phyloP scores from a whole-genome alignment of 1,140 invertebrate genomes.

The Ips nitidus region DNA sequence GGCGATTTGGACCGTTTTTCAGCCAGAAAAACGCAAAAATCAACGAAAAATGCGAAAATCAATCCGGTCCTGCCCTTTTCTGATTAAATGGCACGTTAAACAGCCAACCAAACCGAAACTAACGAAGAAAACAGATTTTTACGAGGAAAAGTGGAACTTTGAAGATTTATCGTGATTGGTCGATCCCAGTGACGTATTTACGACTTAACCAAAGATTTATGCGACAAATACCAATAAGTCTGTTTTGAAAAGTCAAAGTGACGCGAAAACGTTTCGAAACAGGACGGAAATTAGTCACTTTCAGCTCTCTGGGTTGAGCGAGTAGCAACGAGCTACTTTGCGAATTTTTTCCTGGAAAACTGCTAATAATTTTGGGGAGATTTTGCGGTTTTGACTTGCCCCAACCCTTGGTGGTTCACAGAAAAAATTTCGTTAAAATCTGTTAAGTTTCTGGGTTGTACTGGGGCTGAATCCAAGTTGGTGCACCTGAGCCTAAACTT shows the following conservation, averaged over 20 bases:
- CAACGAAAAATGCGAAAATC: neutral
- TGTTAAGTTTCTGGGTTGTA: too few relatives aligned
- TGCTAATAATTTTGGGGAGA: too few relatives aligned
- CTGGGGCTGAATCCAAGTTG: too few relatives aligned
- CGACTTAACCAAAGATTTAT: slow-evolving; percentile 11
- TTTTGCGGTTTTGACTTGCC: too few relatives aligned
- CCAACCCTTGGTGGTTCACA: too few relatives aligned
- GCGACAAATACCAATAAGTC: slow-evolving; percentile 8
- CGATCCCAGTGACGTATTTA: neutral
- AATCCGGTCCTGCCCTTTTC: neutral
- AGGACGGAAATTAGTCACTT: neutral
- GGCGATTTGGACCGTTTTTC: neutral
- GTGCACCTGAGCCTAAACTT: neutral
- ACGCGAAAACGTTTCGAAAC: neutral
- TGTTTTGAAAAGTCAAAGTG: slow-evolving; percentile 2
- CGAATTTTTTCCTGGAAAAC: too few relatives aligned
- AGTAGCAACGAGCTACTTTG: too few relatives aligned
- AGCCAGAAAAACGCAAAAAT: neutral
- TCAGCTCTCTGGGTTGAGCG: too few relatives aligned
- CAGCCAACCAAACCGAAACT: slow-evolving; percentile 5
- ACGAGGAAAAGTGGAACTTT: slow-evolving; percentile 6
- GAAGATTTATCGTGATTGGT: slow-evolving; percentile 1
- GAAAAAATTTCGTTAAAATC: too few relatives aligned
- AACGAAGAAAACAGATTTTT: slow-evolving; percentile 19
- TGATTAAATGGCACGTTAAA: slow-evolving; percentile 9